Base-by-base conservation (phyloP, 2,113 vertebrate genomes). In the Phylloscopus trochilus region DNA sequence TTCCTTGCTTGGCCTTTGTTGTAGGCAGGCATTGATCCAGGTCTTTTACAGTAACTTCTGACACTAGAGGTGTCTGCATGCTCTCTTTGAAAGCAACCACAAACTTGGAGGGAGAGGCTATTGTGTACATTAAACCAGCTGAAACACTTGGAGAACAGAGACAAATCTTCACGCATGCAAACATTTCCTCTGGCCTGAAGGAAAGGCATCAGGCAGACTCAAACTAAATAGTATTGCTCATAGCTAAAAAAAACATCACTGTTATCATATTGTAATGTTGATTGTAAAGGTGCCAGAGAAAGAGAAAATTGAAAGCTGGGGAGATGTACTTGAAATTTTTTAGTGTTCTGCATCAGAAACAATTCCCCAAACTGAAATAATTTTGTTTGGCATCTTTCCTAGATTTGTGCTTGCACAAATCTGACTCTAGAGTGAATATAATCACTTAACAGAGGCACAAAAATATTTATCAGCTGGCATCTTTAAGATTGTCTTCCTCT, bases 381-480 rank as follows among this genome's bases (percentile, higher is more conserved):
- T 87, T 82, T 87, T 87, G 15, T 78, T 70, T 89, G 82, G 49
- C 59, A 33, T 69, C 74, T 94, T 95, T 80, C 84, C 87, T 92
- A 51, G 58, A 47, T 89, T 79, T 84, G 4, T 43, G 43, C 19
- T 92, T 75, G 23, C 23, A 84, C 46, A 66, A 69, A 47, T 68
- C 31, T 83, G 35, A 28, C 59, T 91, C 44, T 15, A 66, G 39
- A 87, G 59, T 33, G 11, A 93, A 69, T 87, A 49, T 8, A n/a
- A 62, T 77, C 1, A 0, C 17, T 94, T 85, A 83, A 69, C 39
- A 51, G 37, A 62, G 22, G 59, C 43, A 43, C 78, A 69, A 41
- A 89, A 83, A 37, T 41, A 51, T 83, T 83, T 94, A 58, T 77
- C 72, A 66, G 43, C 49, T 87, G 77, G n/a, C 10, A 58, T 83